Evolutionary conservation across 2,888 invertebrate genomes (phyloP).

Genomic region (Metalampra italica): DNA sequence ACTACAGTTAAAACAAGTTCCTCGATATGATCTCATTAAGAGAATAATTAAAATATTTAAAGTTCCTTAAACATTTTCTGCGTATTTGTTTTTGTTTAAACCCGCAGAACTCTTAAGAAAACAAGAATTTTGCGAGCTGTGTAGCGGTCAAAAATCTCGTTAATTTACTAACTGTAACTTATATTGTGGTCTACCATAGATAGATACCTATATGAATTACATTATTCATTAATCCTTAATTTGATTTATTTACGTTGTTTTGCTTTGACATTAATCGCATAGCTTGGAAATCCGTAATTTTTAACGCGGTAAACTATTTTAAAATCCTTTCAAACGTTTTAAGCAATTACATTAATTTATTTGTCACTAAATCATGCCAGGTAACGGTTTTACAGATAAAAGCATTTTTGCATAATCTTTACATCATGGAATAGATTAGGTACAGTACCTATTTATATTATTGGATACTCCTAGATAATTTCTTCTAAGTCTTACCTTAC

Average conservation of each 20-base stretch:
- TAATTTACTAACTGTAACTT: slow-evolving; percentile 53
- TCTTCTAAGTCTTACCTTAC: too few relatives aligned
- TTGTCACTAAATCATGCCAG: neutral
- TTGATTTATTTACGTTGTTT: slow-evolving; percentile 39
- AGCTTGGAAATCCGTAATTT: slow-evolving; percentile 5
- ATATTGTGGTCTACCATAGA: slow-evolving; percentile 27
- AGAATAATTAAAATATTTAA: neutral
- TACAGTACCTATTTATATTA: too few relatives aligned
- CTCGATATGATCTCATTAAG: neutral
- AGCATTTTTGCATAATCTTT: too few relatives aligned
- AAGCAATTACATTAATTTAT: neutral
- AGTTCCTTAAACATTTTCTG: slow-evolving; percentile 2
- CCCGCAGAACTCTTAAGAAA: too few relatives aligned
- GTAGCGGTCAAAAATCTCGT: slow-evolving; percentile 34
- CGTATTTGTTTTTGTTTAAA: slow-evolving; percentile 6
- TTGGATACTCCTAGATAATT: too few relatives aligned
- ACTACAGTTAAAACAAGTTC: neutral
- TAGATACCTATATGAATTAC: slow-evolving; percentile 31
- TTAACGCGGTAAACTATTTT: slow-evolving; percentile 10
- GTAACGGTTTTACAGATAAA: too few relatives aligned
- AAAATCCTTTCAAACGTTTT: slow-evolving; percentile 24
- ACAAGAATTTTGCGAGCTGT: neutral
- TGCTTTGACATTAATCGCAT: slow-evolving; percentile 34
- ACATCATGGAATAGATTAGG: too few relatives aligned
- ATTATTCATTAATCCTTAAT: slow-evolving; percentile 40